Percentiles rank a stretch among this genome's conserved stretches.
phyloP scores from a whole-genome alignment of 2,797 vertebrate genomes.

The Tachyglossus aculeatus region DNA sequence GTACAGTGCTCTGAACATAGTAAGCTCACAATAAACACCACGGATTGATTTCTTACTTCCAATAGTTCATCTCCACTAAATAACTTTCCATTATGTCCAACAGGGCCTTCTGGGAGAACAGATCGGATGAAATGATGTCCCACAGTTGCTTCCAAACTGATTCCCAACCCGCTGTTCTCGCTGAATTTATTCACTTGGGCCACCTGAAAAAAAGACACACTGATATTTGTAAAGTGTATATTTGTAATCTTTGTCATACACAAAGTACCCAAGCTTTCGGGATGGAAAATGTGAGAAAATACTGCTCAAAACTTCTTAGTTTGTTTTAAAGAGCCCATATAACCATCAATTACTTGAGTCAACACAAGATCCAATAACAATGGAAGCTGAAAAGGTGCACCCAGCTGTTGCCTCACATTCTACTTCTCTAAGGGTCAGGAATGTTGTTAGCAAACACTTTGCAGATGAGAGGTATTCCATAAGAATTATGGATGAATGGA shows the following conservation, averaged over 20 bases:
- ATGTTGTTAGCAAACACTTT: conserved; percentile 1
- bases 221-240: background rate
- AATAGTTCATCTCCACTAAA: conserved; percentile 95
- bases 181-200: conserved; percentile 93
- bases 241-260: background rate
- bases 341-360: conserved; percentile 7
- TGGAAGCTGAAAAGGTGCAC: conserved; percentile 15
- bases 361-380: conserved; percentile 9
- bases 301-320: background rate
- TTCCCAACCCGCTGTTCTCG: conserved; percentile 93
- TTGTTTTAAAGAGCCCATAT: background rate
- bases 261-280: background rate
- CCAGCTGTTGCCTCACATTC: conserved; percentile 2
- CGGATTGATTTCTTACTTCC: conserved; percentile 78
- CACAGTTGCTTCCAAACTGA: conserved; percentile 90
- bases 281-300: conserved; percentile 9
- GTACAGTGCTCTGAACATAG: too few species aligned
- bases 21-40: too few species aligned
- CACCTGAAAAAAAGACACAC: conserved; percentile 76
- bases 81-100: conserved; percentile 88
- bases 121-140: conserved; percentile 96
- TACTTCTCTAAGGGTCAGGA: background rate
- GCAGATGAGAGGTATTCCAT: background rate
- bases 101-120: conserved; percentile 92
- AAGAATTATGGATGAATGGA: too few species aligned